A percentile compares a stretch with the other conserved stretches of the same genome.
phyloP scores from a whole-genome alignment of 2,797 vertebrate genomes.

The Glyptemys insculpta region DNA sequence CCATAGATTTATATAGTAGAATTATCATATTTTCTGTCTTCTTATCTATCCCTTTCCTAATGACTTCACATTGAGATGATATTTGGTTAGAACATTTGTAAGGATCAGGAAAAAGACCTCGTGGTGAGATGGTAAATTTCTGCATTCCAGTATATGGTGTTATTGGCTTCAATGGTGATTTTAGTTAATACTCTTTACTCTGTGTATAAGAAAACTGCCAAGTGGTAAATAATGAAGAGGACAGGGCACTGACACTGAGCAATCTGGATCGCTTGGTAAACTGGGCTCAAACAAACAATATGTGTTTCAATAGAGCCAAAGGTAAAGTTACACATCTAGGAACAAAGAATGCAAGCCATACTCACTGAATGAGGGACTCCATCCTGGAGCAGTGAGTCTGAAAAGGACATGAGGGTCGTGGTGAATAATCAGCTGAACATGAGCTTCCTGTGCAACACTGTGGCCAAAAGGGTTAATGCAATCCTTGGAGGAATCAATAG shows the following conservation, averaged over 20 bases:
- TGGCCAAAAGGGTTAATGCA: not conserved
- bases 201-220: not conserved
- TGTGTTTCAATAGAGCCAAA: not conserved
- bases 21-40: not conserved
- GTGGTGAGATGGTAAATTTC: not conserved
- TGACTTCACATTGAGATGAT: not conserved
- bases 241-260: not conserved
- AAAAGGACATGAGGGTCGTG: not conserved
- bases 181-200: not conserved
- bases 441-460: accelerated
- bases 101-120: accelerated
- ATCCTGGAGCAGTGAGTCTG: not conserved
- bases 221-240: not conserved
- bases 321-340: not conserved
- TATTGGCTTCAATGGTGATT: accelerated
- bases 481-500: not conserved
- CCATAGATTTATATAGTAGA: not conserved
- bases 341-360: not conserved
- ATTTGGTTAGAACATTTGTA: not conserved
- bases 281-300: not conserved
- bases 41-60: not conserved
- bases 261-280: not conserved
- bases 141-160: not conserved
- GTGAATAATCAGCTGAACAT: not conserved
- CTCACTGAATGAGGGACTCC: not conserved